phyloP scores from a whole-genome alignment of 1,140 invertebrate genomes.

The Pogonomyrmex barbatus region DNA sequence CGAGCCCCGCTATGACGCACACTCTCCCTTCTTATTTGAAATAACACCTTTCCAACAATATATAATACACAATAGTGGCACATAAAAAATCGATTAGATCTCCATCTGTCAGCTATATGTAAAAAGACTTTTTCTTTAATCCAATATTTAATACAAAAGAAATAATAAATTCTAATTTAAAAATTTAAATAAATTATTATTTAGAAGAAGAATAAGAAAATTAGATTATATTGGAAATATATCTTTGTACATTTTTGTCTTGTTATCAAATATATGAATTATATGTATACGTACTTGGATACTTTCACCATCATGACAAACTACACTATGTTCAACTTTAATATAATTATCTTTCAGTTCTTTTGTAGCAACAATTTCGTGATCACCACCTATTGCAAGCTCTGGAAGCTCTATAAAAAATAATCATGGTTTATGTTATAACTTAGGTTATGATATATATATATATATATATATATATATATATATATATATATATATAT shows the following conservation, averaged over 20 bases:
- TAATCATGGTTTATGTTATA: neutral
- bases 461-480: too few species aligned
- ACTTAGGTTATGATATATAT: too few species aligned
- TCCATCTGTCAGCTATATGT: too few species aligned
- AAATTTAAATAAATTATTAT: neutral
- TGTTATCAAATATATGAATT: constrained; percentile 2
- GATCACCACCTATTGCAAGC: constrained; percentile 78
- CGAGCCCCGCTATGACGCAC: too few species aligned
- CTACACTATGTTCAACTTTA: constrained; percentile 92
- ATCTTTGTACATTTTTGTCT: neutral
- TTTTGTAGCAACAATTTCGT: constrained; percentile 89
- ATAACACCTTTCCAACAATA: too few species aligned
- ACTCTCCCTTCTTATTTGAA: too few species aligned
- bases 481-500: too few species aligned
- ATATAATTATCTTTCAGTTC: constrained; percentile 93
- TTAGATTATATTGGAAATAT: neutral
- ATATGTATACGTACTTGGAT: constrained; percentile 90
- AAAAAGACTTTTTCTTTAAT: too few species aligned
- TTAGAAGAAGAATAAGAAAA: neutral
- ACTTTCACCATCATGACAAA: constrained; percentile 97
- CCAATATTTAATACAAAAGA: neutral
- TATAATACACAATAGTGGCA: too few species aligned
- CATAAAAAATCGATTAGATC: too few species aligned
- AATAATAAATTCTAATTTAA: neutral
- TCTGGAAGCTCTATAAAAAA: constrained; percentile 61